phyloP scores from a whole-genome alignment of 2,888 invertebrate genomes.

The Crioceris asparagi region DNA sequence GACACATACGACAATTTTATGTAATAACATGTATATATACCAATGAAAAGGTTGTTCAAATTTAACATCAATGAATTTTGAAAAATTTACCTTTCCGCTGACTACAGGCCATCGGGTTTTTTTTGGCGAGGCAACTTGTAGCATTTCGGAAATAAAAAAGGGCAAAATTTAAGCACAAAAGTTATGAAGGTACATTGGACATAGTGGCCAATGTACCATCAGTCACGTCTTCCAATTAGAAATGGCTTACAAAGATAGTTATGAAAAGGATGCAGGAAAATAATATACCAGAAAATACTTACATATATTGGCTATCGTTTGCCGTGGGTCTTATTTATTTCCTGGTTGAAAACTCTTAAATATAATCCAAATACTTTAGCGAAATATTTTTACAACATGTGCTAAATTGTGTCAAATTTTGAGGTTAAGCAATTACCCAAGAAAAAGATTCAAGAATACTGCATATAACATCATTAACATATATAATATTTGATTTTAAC shows the following conservation, averaged over 20 bases:
- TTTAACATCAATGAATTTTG: too few species aligned
- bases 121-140: too few species aligned
- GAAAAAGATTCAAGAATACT: slow-evolving; percentile 3
- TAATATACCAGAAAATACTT: slow-evolving; percentile 3
- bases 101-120: too few species aligned
- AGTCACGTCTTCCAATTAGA: slow-evolving; percentile 2
- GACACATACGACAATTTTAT: too few species aligned
- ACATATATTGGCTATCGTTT: slow-evolving; percentile 1
- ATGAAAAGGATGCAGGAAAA: slow-evolving; percentile 4
- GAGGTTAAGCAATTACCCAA: slow-evolving; percentile 2
- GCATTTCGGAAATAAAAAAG: not conserved
- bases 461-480: slow-evolving; percentile 1
- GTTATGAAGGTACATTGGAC: slow-evolving; percentile 2
- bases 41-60: too few species aligned
- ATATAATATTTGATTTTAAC: slow-evolving; percentile 1
- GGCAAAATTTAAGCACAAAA: slow-evolving; percentile 1
- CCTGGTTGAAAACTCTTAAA: not conserved
- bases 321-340: not conserved
- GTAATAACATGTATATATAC: too few species aligned
- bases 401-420: slow-evolving; percentile 4
- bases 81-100: too few species aligned
- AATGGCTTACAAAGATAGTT: slow-evolving; percentile 2
- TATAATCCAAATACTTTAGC: not conserved
- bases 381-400: slow-evolving; percentile 2
- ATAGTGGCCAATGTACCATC: slow-evolving; percentile 7